Conservation (phyloP, 2,797 vertebrate genomes). For the Sternarchorhynchus goeldii region DNA sequence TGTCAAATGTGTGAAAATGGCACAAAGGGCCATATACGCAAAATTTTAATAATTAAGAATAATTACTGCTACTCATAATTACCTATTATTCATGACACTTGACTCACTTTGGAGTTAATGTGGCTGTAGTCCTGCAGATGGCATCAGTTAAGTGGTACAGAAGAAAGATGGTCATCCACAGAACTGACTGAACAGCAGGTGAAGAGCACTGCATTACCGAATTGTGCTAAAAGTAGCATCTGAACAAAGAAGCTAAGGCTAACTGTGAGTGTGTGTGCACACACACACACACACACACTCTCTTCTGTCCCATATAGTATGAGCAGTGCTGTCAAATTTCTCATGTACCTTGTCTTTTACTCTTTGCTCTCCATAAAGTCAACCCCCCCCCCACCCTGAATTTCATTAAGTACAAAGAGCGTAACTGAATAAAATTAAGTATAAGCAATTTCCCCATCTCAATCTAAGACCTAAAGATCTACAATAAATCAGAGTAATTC, state of each 20-base stretch:
- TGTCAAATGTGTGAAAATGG: too few species aligned
- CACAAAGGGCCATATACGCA: too few species aligned
- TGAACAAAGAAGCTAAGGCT: neutral
- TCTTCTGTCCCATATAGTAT: neutral
- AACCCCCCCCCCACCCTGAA: neutral
- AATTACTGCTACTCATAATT: too few species aligned
- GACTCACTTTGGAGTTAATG: too few species aligned
- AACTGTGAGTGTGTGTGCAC: too few species aligned
- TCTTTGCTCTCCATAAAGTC: slow-evolving; percentile 2
- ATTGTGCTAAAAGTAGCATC: neutral
- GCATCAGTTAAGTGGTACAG: too few species aligned
- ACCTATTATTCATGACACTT: too few species aligned
- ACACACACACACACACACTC: too few species aligned
- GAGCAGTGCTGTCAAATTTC: neutral
- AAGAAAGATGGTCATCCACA: too few species aligned
- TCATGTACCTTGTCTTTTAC: neutral
- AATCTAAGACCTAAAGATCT: slow-evolving; percentile 35
- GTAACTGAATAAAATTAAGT: slow-evolving; percentile 17
- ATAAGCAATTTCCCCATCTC: slow-evolving; percentile 29
- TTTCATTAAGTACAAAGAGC: slow-evolving; percentile 19
- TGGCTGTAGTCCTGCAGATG: too few species aligned
- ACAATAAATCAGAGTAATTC: slow-evolving; percentile 54
- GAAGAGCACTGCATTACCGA: neutral
- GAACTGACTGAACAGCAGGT: too few species aligned
- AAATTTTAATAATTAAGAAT: too few species aligned